Evolutionary conservation across 2,888 invertebrate genomes (phyloP).

Genomic region (Caenorhabditis virilis): DNA sequence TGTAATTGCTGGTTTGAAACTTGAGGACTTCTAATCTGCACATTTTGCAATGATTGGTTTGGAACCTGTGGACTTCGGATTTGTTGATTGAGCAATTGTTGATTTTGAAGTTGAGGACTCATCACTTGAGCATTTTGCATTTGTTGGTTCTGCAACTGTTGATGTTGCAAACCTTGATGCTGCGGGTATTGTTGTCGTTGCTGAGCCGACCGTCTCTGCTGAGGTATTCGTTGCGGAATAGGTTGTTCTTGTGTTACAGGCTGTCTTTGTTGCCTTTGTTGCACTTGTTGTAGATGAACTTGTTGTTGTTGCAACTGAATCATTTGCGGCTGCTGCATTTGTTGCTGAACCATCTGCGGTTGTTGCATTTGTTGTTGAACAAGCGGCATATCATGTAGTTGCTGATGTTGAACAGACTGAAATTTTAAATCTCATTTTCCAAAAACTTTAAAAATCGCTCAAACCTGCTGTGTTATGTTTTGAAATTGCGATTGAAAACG

Average conservation of each 20-base stretch:
- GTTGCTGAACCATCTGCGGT: not conserved
- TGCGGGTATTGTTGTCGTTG: not conserved
- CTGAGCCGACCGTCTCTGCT: not conserved
- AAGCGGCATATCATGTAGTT: too few species aligned
- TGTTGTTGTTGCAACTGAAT: too few species aligned
- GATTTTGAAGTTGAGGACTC: constrained; percentile 2
- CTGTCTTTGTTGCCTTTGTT: not conserved
- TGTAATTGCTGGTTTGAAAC: not conserved
- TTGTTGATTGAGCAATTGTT: not conserved
- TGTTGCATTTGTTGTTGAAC: not conserved
- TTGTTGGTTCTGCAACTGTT: constrained; percentile 1
- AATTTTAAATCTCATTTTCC: too few species aligned
- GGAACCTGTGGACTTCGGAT: not conserved
- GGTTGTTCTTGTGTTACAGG: constrained; percentile 4
- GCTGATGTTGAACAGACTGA: not conserved
- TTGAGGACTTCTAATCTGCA: constrained; percentile 1
- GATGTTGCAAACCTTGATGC: constrained; percentile 1
- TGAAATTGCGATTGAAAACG: not conserved
- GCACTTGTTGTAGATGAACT: not conserved
- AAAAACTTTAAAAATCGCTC: too few species aligned
- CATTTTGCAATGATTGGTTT: not conserved
- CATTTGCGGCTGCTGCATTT: not conserved
- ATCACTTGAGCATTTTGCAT: constrained; percentile 1
- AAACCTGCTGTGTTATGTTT: too few species aligned
- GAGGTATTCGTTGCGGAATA: constrained; percentile 8